Conservation (phyloP, 2,797 vertebrate genomes). For the Diglossa cyanea region DNA sequence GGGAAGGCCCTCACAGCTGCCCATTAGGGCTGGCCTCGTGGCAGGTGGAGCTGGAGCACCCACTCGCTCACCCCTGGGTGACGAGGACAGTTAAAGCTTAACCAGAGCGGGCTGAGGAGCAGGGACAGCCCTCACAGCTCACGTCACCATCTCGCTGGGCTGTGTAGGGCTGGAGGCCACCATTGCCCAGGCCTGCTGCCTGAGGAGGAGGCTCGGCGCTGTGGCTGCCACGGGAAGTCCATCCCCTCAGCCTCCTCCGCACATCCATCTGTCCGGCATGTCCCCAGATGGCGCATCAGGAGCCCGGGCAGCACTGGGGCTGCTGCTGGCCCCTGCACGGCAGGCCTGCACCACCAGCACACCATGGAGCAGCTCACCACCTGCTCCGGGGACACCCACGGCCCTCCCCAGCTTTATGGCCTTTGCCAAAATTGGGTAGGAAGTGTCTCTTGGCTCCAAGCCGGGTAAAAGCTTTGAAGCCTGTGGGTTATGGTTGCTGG, state of each 20-base stretch:
- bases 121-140: not conserved
- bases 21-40: accelerated
- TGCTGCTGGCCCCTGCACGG: accelerated
- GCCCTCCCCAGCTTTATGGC: not conserved
- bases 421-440: not conserved
- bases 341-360: accelerated
- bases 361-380: not conserved
- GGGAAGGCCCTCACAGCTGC: not conserved
- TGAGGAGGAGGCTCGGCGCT: accelerated
- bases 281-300: accelerated
- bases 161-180: not conserved
- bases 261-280: accelerated
- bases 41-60: accelerated
- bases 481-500: accelerated
- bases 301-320: accelerated
- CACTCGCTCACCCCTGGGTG: accelerated
- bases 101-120: accelerated
- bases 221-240: accelerated
- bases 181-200: not conserved
- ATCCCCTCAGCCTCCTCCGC: accelerated
- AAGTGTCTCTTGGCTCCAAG: not conserved
- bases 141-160: accelerated
- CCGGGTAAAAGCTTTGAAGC: not conserved
- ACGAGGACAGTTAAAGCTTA: not conserved
- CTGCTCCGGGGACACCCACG: accelerated